These are phyloP conservation scores for Echeneis naucrates DNA, from an alignment of 2,797 vertebrate species.

Conservation along the genomic window DNA sequence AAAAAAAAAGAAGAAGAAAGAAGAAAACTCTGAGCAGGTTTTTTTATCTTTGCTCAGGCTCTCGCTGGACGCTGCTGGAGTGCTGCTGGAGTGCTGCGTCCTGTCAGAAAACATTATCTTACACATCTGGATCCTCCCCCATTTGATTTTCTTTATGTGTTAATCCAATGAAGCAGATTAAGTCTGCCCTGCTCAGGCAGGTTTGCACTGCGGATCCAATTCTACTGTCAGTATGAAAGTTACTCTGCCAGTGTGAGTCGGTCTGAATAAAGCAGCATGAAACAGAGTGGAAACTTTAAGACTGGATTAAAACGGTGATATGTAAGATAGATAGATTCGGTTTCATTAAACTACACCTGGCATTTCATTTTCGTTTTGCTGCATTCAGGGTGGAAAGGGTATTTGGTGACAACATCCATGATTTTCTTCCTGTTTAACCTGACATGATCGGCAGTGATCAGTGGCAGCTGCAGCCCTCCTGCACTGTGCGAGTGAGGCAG, in stretches of 20 bases:
- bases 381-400: no score
- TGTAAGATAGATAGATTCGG: no score
- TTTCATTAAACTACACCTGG: background rate
- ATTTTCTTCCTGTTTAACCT: background rate
- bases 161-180: slow-evolving; percentile 19
- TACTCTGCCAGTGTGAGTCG: background rate
- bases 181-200: background rate
- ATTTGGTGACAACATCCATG: background rate
- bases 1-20: no score
- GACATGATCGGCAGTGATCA: slow-evolving; percentile 1
- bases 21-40: no score
- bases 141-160: slow-evolving; percentile 16
- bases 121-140: background rate
- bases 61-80: no score
- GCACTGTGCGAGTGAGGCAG: background rate
- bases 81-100: no score
- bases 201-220: background rate
- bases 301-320: slow-evolving; percentile 3
- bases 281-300: background rate
- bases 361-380: background rate
- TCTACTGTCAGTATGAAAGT: background rate
- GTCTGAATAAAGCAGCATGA: background rate
- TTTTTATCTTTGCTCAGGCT: no score
- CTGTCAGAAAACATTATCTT: background rate
- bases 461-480: slow-evolving; percentile 1